Conservation (phyloP, 2,888 invertebrate genomes). For the Epiblema foenella region DNA sequence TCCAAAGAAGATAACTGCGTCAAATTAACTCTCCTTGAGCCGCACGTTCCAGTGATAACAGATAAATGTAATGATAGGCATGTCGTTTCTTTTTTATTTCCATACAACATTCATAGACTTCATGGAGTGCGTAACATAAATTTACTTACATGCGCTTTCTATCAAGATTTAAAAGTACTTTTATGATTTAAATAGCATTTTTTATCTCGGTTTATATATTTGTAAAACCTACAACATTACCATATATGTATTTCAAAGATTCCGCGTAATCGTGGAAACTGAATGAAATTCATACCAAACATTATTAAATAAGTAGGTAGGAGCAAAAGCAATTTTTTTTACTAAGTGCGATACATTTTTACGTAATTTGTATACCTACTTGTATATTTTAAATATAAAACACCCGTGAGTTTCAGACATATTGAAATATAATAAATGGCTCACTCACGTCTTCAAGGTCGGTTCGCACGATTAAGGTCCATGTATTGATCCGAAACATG, state of each 20-base stretch:
- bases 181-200: constrained; percentile 5
- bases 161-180: constrained; percentile 17
- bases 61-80: background rate
- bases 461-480: too few relatives aligned
- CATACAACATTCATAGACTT: background rate
- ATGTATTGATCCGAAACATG: too few relatives aligned
- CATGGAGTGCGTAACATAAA: constrained; percentile 1
- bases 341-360: background rate
- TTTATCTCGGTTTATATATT: background rate
- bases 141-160: background rate
- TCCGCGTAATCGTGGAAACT: constrained; percentile 5
- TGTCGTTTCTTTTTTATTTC: background rate
- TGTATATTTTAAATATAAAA: background rate
- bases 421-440: too few relatives aligned
- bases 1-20: background rate
- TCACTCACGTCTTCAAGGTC: too few relatives aligned
- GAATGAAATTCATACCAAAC: background rate
- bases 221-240: constrained; percentile 26
- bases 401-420: too few relatives aligned
- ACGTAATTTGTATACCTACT: background rate
- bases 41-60: background rate
- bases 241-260: constrained; percentile 14
- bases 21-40: background rate
- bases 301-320: background rate
- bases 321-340: too few relatives aligned